Base-by-base conservation (phyloP, 2,888 invertebrate genomes). In the Chironomus riparius region DNA sequence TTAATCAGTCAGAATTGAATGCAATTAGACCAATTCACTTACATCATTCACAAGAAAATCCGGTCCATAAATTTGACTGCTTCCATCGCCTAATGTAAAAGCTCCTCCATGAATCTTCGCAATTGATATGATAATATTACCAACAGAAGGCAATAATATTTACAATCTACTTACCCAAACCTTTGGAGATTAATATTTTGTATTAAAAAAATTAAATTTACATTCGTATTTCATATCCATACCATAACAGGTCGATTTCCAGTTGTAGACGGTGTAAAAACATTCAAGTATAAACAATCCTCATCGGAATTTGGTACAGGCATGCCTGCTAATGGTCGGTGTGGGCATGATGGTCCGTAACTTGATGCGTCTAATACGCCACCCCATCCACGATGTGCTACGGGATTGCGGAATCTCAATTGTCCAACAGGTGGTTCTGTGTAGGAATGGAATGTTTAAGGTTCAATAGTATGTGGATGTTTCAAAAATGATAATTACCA, bases 271-370 rank as follows among this genome's bases (percentile, higher is more conserved):
- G 73, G 77, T 47, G 77, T 72, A 65, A 77, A 77, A n/a, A 78
- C 77, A 38, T 78, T 78, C 10, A 77, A 76, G 50, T 73, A 77
- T 15, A 78, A 50, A 50, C 78, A 77, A 71, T 78, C 77, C 24
- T 78, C 78, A 61, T 65, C 68, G 3, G 3, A 3, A 15, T 77
- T 76, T 18, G 71, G 75, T 12, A 65, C 3, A 5, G 50, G 18
- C 7, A 70, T 50, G 10, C 62, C 73, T 12, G 73, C 24, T 0
- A 68, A 3, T 15, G 22, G 15, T 15, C 65, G 47, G 61, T 28
- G 69, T 61, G 78, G 76, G 65, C 78, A 78, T 7, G 0, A 7
- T 12, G 28, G 15, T 13, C 75, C 70, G 28, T 75, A 72, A 21
- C 75, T 24, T 24, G 48, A 15, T 18, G 72, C 78, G 71, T 76